A percentile compares a stretch with the other conserved stretches of the same genome.
phyloP scores from a whole-genome alignment of 2,113 vertebrate genomes.

The Dasyprocta punctata region DNA sequence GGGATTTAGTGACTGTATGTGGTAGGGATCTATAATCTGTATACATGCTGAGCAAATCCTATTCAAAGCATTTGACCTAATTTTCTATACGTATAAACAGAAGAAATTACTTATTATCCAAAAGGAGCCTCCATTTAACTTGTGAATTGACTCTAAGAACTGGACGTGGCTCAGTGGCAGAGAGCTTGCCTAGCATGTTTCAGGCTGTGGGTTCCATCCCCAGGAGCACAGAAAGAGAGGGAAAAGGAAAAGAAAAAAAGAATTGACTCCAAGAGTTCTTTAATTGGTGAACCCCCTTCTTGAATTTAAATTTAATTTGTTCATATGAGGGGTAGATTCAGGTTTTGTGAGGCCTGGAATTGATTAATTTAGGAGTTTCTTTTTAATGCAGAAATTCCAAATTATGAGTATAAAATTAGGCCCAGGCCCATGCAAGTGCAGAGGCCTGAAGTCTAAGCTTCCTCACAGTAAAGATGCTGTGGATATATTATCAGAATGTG shows the following conservation, averaged over 20 bases:
- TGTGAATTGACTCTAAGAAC: not conserved
- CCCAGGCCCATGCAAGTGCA: not conserved
- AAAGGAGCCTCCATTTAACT: constrained; percentile 4
- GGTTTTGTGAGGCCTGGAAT: constrained; percentile 35
- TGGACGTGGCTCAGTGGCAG: not conserved
- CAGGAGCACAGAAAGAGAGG: not conserved
- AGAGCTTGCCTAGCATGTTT: not conserved
- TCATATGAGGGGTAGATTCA: constrained; percentile 27
- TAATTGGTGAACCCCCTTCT: not conserved
- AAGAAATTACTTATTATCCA: constrained; percentile 1
- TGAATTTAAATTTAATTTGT: constrained; percentile 49
- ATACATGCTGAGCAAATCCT: not conserved
- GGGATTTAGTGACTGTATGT: not conserved
- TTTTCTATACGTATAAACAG: not conserved
- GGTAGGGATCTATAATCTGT: not conserved
- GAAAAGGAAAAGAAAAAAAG: not conserved
- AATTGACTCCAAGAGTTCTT: not conserved
- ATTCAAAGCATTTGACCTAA: constrained; percentile 30
- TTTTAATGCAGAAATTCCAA: constrained; percentile 32
- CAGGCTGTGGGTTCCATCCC: not conserved
- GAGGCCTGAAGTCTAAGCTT: not conserved
- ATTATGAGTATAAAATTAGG: constrained; percentile 48
- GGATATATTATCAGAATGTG: not conserved
- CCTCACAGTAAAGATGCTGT: not conserved
- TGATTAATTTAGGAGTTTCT: constrained; percentile 37